These are phyloP conservation scores for Brachirus orientalis DNA, from an alignment of 2,113 vertebrate species.

Conservation along the genomic window DNA sequence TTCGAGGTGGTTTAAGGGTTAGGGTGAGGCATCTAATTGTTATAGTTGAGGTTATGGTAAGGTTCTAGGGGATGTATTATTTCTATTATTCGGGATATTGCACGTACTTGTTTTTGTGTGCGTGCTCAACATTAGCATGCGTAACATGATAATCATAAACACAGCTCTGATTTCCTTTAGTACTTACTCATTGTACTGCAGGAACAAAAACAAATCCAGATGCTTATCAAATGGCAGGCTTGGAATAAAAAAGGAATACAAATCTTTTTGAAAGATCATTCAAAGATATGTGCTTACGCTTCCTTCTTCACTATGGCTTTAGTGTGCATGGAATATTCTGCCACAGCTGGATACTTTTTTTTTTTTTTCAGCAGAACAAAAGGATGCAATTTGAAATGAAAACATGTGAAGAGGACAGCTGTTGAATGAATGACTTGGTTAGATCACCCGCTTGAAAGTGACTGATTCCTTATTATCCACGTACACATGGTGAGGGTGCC, in stretches of 20 bases:
- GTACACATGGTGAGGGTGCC: neutral
- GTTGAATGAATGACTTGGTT: conserved; percentile 41
- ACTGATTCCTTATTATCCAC: conserved; percentile 22
- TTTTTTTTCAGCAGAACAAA: conserved; percentile 41
- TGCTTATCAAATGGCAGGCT: conserved; percentile 55
- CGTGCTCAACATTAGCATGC: conserved; percentile 16
- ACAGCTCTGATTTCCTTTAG: conserved; percentile 26
- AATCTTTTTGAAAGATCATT: conserved; percentile 33
- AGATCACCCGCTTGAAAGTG: neutral
- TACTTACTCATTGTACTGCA: conserved; percentile 11
- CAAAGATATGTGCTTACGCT: conserved; percentile 24
- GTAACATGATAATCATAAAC: conserved; percentile 20
- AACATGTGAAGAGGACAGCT: conserved; percentile 11
- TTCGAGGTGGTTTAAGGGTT: too few species aligned
- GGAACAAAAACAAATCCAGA: conserved; percentile 26
- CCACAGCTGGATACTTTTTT: neutral
- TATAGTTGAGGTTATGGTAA: too few species aligned
- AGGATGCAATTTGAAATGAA: conserved; percentile 17
- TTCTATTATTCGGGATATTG: too few species aligned
- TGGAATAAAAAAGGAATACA: conserved; percentile 19
- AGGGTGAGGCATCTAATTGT: too few species aligned
- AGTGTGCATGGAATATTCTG: conserved; percentile 30
- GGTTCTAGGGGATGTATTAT: too few species aligned
- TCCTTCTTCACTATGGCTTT: conserved; percentile 19
- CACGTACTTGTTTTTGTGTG: neutral